These are phyloP conservation scores for Bicyclus anynana DNA, from an alignment of 1,140 invertebrate genomes.

Conservation along the genomic window DNA sequence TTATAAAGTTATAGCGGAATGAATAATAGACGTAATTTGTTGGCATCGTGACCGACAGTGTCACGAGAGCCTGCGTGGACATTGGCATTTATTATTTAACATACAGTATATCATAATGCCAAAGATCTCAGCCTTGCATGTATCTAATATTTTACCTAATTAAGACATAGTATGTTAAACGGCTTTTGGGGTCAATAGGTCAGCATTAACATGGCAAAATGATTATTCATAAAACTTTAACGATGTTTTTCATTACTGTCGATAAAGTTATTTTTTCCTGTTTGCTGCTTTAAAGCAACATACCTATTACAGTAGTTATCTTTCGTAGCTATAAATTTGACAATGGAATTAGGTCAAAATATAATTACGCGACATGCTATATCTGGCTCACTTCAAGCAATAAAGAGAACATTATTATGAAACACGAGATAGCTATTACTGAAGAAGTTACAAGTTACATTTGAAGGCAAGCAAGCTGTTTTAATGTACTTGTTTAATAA, in stretches of 20 bases:
- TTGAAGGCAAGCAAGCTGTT: constrained; percentile 1
- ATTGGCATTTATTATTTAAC: neutral
- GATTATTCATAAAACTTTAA: neutral
- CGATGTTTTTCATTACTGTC: neutral
- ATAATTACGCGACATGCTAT: too few relatives aligned
- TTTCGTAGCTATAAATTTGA: neutral
- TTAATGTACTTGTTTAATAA: constrained; percentile 31
- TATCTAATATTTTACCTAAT: neutral
- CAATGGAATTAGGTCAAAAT: too few relatives aligned
- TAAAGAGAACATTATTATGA: too few relatives aligned
- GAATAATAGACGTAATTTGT: constrained; percentile 7
- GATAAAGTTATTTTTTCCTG: neutral
- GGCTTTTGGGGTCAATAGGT: neutral
- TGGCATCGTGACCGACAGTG: neutral
- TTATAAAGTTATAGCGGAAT: constrained; percentile 30
- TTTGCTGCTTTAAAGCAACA: neutral
- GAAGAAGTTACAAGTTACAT: neutral
- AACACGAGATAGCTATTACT: neutral
- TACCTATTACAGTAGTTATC: neutral
- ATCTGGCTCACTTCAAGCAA: too few relatives aligned
- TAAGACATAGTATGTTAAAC: neutral
- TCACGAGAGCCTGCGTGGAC: neutral
- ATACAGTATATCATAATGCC: neutral
- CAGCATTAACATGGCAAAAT: neutral
- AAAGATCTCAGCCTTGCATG: neutral